Evolutionary conservation across 2,888 invertebrate genomes (phyloP).

Genomic region (Megalurothrips usitatus): DNA sequence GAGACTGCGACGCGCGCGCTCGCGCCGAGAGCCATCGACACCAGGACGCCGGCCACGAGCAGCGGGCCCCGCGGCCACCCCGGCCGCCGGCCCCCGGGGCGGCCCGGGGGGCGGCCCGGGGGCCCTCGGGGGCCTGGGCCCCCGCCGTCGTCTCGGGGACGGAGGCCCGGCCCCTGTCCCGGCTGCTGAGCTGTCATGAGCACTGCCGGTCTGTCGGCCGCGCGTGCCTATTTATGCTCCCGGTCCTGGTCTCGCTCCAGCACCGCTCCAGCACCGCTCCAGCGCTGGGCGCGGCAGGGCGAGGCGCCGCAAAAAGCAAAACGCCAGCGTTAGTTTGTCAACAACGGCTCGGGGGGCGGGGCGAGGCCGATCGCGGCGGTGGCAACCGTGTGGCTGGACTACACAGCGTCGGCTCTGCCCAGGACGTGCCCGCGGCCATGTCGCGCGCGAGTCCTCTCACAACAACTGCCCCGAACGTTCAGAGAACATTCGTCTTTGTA

Average conservation of each 20-base stretch:
- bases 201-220: not conserved
- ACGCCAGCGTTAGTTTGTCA: not conserved
- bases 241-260: not conserved
- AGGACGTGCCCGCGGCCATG: too few species aligned
- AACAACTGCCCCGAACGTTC: too few species aligned
- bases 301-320: not conserved
- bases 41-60: not conserved
- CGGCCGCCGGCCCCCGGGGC: not conserved
- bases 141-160: not conserved
- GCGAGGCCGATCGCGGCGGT: not conserved
- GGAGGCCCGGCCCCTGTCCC: slow-evolving; percentile 7
- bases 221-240: not conserved
- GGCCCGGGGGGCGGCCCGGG: not conserved
- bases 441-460: too few species aligned
- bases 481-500: too few species aligned
- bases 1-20: slow-evolving; percentile 11
- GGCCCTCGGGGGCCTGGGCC: not conserved
- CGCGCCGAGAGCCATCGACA: not conserved
- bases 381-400: not conserved
- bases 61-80: not conserved
- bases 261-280: not conserved
- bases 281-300: not conserved
- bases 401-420: too few species aligned
- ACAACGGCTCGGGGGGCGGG: not conserved
- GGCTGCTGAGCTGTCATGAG: not conserved